Conservation (phyloP, 2,888 invertebrate species). For the Buathra laborator region DNA sequence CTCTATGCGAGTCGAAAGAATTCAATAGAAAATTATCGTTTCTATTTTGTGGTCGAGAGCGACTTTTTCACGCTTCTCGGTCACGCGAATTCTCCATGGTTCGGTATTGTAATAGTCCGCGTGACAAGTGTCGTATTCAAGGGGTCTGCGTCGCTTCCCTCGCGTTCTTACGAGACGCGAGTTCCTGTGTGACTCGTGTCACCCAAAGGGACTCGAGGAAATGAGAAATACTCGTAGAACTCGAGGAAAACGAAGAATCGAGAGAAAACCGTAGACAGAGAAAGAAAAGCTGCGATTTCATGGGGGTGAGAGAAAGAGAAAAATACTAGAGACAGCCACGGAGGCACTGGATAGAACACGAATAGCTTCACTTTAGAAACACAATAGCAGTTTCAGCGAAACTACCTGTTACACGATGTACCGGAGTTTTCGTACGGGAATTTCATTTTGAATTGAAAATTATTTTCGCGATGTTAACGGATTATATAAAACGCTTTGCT, state of each 20-base stretch:
- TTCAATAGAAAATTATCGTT: conserved; percentile 62
- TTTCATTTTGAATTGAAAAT: conserved; percentile 23
- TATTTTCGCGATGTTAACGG: conserved; percentile 21
- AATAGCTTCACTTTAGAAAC: conserved; percentile 32
- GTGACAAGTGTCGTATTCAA: conserved; percentile 62
- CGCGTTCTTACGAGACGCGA: conserved; percentile 34
- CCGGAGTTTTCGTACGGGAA: conserved; percentile 15
- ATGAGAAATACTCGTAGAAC: conserved; percentile 51
- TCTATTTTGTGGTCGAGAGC: conserved; percentile 54
- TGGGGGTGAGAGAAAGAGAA: not conserved
- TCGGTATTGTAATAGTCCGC: conserved; percentile 31
- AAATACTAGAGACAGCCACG: conserved; percentile 34
- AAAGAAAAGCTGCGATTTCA: not conserved
- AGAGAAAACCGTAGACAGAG: conserved; percentile 40
- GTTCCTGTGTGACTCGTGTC: conserved; percentile 49
- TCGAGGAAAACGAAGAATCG: conserved; percentile 38
- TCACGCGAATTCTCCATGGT: conserved; percentile 63
- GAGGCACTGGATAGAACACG: conserved; percentile 29
- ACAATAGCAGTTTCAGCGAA: conserved; percentile 54
- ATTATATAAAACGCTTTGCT: not conserved
- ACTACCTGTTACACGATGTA: conserved; percentile 68
- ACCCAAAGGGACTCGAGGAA: conserved; percentile 53
- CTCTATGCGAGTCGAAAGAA: not conserved
- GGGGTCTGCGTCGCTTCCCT: conserved; percentile 7
- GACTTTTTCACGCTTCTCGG: conserved; percentile 63